These are phyloP conservation scores for Andrena camellia DNA, from an alignment of 2,888 invertebrate species.

Conservation along the genomic window DNA sequence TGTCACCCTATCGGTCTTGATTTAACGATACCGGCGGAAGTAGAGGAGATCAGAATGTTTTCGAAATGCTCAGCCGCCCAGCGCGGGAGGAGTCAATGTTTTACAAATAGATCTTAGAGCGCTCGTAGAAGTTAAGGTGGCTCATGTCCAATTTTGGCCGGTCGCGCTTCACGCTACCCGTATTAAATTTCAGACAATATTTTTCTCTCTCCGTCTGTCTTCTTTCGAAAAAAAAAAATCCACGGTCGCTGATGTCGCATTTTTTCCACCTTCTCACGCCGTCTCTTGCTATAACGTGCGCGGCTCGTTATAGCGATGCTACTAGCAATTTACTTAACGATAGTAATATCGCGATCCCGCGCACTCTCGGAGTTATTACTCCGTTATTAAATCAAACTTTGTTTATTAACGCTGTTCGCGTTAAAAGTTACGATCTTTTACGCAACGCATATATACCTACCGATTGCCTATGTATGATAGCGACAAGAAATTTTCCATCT, in stretches of 20 bases:
- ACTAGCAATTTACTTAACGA: not conserved
- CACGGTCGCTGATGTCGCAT: not conserved
- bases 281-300: not conserved
- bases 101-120: conserved; percentile 85
- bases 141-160: conserved; percentile 85
- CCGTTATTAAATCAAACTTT: not conserved
- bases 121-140: conserved; percentile 83
- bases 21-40: conserved; percentile 14
- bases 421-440: not conserved
- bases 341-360: not conserved
- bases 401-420: no score
- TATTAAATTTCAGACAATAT: conserved; percentile 85
- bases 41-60: conserved; percentile 69
- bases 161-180: conserved; percentile 82
- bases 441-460: not conserved
- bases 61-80: conserved; percentile 74
- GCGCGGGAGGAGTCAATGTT: conserved; percentile 84
- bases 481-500: not conserved
- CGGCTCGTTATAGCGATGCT: not conserved
- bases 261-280: not conserved
- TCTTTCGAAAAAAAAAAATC: conserved; percentile 24
- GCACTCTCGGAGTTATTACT: not conserved
- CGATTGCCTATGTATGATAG: no score
- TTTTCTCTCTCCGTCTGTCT: conserved; percentile 72
- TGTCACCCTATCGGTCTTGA: not conserved